Evolutionary conservation across 2,113 vertebrate genomes (phyloP).

Genomic region (Eptatretus burgeri): DNA sequence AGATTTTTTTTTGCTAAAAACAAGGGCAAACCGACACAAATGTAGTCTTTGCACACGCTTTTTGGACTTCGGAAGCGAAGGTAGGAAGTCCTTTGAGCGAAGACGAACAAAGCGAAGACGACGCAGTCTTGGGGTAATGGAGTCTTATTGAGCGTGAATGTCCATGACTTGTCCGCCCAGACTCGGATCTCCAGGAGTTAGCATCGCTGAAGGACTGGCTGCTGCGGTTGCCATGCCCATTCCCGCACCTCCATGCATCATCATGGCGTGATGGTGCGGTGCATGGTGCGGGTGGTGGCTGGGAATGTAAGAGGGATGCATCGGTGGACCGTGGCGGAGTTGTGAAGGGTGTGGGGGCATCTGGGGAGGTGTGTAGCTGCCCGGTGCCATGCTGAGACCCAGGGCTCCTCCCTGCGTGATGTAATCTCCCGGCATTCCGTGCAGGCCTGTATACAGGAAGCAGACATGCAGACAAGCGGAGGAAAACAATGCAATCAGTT

Average conservation of each 20-base stretch:
- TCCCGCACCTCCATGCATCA: slow-evolving; percentile 57
- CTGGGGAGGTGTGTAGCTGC: slow-evolving; percentile 35
- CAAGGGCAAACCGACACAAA: too few species aligned
- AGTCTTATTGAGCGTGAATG: slow-evolving; percentile 36
- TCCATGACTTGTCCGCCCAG: slow-evolving; percentile 55
- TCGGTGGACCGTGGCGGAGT: slow-evolving; percentile 37
- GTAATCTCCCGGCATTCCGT: slow-evolving; percentile 57
- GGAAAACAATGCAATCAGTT: slow-evolving; percentile 10
- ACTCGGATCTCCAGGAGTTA: slow-evolving; percentile 37
- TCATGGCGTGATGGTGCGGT: slow-evolving; percentile 38
- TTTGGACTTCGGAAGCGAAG: too few species aligned
- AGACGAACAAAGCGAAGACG: too few species aligned
- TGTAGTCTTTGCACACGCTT: too few species aligned
- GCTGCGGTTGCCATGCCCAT: slow-evolving; percentile 53
- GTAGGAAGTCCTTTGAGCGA: too few species aligned
- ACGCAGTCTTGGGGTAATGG: too few species aligned
- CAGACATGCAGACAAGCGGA: slow-evolving; percentile 15
- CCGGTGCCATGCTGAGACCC: slow-evolving; percentile 46
- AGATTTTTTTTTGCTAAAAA: too few species aligned
- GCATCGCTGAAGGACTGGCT: slow-evolving; percentile 36
- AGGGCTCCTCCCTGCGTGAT: slow-evolving; percentile 51
- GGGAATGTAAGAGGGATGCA: slow-evolving; percentile 41
- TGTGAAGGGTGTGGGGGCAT: slow-evolving; percentile 22
- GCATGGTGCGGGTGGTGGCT: slow-evolving; percentile 17
- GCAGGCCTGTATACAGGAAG: slow-evolving; percentile 33